Conservation (phyloP, 2,113 vertebrate species). For the Mirounga angustirostris region DNA sequence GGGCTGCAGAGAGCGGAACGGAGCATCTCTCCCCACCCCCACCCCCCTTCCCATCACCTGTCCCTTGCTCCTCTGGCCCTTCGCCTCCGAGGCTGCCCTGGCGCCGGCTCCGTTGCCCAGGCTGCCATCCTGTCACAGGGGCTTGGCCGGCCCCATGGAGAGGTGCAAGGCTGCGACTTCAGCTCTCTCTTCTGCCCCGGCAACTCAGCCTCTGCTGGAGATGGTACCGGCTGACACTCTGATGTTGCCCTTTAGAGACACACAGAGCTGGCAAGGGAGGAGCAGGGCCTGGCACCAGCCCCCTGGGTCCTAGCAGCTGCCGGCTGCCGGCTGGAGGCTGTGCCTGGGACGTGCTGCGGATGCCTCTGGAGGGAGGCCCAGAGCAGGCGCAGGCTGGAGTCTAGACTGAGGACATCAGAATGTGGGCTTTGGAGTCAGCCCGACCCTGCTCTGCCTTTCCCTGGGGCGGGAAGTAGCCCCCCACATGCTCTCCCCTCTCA, state of each 20-base stretch:
- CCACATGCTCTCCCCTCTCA: neutral
- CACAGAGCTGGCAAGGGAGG: constrained; percentile 64
- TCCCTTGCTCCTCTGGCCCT: neutral
- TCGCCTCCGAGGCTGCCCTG: constrained; percentile 69
- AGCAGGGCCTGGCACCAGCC: constrained; percentile 67
- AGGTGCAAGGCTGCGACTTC: neutral
- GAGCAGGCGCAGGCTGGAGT: neutral
- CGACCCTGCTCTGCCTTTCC: neutral
- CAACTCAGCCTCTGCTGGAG: constrained; percentile 64
- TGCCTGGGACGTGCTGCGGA: neutral
- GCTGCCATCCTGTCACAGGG: constrained; percentile 48
- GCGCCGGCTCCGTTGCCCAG: constrained; percentile 6
- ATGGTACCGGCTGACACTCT: constrained; percentile 83
- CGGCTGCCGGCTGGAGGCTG: constrained; percentile 61
- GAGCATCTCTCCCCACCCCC: neutral
- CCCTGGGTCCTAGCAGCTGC: constrained; percentile 82
- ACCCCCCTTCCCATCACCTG: neutral
- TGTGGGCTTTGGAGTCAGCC: neutral
- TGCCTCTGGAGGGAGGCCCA: neutral
- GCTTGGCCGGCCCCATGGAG: neutral
- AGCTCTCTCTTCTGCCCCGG: neutral
- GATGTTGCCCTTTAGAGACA: constrained; percentile 74
- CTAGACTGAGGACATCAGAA: neutral
- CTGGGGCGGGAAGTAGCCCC: neutral
- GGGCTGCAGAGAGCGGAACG: neutral